These are phyloP conservation scores for Trichomalopsis sarcophagae DNA, from an alignment of 1,140 invertebrate genomes.

Conservation along the genomic window DNA sequence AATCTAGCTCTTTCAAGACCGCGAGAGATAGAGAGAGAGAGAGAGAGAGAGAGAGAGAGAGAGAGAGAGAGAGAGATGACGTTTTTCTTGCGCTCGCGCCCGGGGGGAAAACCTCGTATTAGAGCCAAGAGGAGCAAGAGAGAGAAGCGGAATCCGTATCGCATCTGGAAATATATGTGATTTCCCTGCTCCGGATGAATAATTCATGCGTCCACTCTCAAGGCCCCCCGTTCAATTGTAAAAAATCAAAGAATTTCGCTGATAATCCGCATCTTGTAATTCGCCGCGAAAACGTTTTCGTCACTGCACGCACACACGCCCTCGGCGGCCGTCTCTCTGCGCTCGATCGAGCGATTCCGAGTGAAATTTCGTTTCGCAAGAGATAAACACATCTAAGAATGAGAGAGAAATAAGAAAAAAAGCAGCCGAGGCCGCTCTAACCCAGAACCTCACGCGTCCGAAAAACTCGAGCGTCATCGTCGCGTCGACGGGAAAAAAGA, in stretches of 20 bases:
- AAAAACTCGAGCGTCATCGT: background rate
- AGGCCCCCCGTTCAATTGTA: background rate
- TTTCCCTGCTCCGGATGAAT: background rate
- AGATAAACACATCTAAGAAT: background rate
- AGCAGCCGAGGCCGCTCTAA: background rate
- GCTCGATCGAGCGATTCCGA: background rate
- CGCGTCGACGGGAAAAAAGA: background rate
- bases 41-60: no score
- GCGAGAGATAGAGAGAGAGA: background rate
- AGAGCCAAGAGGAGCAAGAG: background rate
- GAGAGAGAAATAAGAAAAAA: background rate
- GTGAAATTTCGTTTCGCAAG: slow-evolving; percentile 25
- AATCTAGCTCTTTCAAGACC: slow-evolving; percentile 21
- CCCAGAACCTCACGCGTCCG: background rate
- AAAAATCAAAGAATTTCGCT: background rate
- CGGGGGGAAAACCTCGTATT: background rate
- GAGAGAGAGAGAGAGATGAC: background rate
- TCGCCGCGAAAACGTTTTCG: background rate
- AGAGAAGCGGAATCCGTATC: background rate
- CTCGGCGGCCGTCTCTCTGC: background rate
- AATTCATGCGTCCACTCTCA: background rate
- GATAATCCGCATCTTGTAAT: background rate
- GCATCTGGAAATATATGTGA: background rate
- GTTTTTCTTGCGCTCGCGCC: slow-evolving; percentile 14
- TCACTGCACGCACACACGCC: background rate